Percentiles rank a stretch among this genome's conserved stretches.
Evolutionary conservation across 1,140 invertebrate species (phyloP).

Genomic region (Achroia grisella): DNA sequence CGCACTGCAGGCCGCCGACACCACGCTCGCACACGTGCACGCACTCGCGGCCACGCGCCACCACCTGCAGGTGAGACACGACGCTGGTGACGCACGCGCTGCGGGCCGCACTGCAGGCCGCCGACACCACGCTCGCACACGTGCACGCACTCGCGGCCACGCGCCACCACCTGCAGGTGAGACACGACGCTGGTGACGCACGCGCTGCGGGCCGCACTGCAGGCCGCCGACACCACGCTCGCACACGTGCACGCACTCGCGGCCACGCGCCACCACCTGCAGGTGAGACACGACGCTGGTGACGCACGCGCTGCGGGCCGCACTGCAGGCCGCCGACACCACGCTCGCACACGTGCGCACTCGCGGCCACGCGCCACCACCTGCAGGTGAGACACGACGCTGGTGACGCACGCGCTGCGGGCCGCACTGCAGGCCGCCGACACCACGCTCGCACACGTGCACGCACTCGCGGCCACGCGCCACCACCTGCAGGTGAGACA

Average conservation of each 20-base stretch:
- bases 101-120: slow-evolving; percentile 79
- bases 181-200: no score
- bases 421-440: slow-evolving; percentile 80
- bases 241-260: slow-evolving; percentile 87
- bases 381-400: no score
- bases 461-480: slow-evolving; percentile 84
- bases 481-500: slow-evolving; percentile 43
- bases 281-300: no score
- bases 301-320: slow-evolving; percentile 84
- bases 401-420: slow-evolving; percentile 87
- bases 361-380: slow-evolving; percentile 78
- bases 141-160: slow-evolving; percentile 88
- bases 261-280: slow-evolving; percentile 72
- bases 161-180: slow-evolving; percentile 41
- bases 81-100: slow-evolving; percentile 89
- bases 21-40: slow-evolving; percentile 84
- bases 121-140: slow-evolving; percentile 81
- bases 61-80: slow-evolving; percentile 43
- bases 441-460: slow-evolving; percentile 83
- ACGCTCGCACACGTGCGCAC: slow-evolving; percentile 85
- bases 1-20: slow-evolving; percentile 80
- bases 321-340: slow-evolving; percentile 80
- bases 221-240: slow-evolving; percentile 81
- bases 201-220: slow-evolving; percentile 81
- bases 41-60: slow-evolving; percentile 82